These are phyloP conservation scores for Actinemys pallida DNA, from an alignment of 2,113 vertebrate genomes.

Conservation along the genomic window DNA sequence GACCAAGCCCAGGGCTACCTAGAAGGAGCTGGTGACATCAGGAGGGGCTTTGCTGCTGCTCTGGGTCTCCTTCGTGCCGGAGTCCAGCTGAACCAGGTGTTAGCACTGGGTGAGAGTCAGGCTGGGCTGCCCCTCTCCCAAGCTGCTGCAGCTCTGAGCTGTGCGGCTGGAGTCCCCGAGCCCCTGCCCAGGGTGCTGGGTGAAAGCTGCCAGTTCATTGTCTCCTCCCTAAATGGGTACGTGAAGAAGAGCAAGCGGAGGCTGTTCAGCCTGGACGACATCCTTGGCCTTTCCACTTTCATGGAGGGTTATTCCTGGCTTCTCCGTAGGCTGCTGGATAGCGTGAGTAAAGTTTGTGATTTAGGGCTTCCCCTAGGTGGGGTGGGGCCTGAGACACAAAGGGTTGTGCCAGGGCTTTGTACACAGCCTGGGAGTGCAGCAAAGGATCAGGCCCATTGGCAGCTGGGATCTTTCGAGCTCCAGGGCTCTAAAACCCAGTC, in stretches of 20 bases:
- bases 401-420: neutral
- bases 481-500: no score
- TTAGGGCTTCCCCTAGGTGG: neutral
- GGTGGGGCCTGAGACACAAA: neutral
- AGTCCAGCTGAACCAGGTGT: constrained; percentile 68
- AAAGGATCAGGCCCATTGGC: neutral
- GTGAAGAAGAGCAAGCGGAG: neutral
- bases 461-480: neutral
- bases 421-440: neutral
- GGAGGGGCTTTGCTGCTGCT: neutral
- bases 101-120: neutral
- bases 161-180: neutral
- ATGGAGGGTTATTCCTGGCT: constrained; percentile 77
- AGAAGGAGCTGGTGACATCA: neutral
- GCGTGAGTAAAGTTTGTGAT: constrained; percentile 57
- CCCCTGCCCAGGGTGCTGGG: constrained; percentile 71
- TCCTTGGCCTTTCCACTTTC: constrained; percentile 82
- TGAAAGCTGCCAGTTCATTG: constrained; percentile 82
- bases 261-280: constrained; percentile 32
- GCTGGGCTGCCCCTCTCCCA: constrained; percentile 50
- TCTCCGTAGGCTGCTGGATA: constrained; percentile 64
- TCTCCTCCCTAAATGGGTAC: constrained; percentile 71
- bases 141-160: constrained; percentile 63
- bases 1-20: constrained; percentile 42
- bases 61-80: constrained; percentile 71